Percentiles rank a stretch among this genome's conserved stretches.
These are phyloP conservation scores for Rotaria magnacalcarata DNA, from an alignment of 2,888 invertebrate genomes.

Conservation along the genomic window DNA sequence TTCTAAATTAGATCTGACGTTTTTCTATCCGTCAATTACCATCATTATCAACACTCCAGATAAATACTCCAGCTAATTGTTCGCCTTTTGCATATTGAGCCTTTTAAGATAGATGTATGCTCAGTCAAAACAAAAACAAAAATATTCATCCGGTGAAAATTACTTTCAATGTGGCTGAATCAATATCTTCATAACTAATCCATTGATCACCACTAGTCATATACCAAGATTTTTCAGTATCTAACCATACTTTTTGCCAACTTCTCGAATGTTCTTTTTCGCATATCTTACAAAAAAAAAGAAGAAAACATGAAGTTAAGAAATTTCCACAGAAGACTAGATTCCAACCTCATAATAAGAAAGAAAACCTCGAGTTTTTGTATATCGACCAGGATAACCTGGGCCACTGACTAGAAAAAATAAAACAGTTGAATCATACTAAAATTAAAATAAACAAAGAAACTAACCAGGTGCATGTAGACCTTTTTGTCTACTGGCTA, in stretches of 20 bases:
- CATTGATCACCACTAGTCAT: conserved; percentile 41
- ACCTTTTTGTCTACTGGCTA: conserved; percentile 6
- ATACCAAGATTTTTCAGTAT: conserved; percentile 37
- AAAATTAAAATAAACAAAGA: no score
- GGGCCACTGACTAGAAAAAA: conserved; percentile 1
- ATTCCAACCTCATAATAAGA: conserved; percentile 39
- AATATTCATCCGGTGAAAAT: neutral
- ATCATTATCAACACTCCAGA: conserved; percentile 34
- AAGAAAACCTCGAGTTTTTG: conserved; percentile 44
- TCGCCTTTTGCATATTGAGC: conserved; percentile 6
- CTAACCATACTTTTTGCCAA: conserved; percentile 44
- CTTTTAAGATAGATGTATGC: neutral
- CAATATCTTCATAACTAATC: conserved; percentile 35
- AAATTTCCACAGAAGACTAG: neutral
- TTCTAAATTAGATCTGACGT: neutral
- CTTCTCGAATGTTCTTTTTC: conserved; percentile 33
- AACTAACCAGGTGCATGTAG: conserved; percentile 1
- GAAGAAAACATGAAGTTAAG: no score
- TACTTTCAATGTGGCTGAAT: conserved; percentile 7
- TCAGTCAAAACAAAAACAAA: neutral
- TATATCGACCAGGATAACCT: conserved; percentile 44
- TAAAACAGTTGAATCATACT: neutral
- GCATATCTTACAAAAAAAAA: conserved; percentile 15
- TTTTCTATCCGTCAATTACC: neutral
- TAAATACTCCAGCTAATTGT: conserved; percentile 25